Percentiles rank a stretch among this genome's conserved stretches.
phyloP scores from a whole-genome alignment of 2,797 vertebrate genomes.

The Poecilia gillii region DNA sequence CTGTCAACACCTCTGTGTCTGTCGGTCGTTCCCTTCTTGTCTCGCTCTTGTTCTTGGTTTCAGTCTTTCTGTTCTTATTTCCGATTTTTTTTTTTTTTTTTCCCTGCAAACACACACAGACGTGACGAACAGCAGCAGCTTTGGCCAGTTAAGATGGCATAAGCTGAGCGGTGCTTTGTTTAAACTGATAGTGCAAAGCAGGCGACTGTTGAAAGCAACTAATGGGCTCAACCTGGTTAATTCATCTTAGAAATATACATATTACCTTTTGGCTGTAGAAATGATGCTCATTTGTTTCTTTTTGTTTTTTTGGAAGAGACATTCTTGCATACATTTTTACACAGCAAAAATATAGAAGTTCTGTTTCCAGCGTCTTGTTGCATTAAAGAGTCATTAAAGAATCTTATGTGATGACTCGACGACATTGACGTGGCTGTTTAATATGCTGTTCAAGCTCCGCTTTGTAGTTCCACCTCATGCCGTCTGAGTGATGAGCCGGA shows the following conservation, averaged over 20 bases:
- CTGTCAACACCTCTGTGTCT: constrained; percentile 23
- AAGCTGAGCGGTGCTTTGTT: constrained; percentile 20
- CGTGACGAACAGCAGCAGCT: constrained; percentile 19
- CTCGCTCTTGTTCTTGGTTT: constrained; percentile 14
- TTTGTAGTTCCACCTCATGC: constrained; percentile 34
- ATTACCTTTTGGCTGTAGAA: constrained; percentile 17
- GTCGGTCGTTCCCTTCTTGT: constrained; percentile 14
- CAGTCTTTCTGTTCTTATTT: constrained; percentile 16
- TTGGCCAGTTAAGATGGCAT: constrained; percentile 40
- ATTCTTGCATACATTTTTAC: constrained; percentile 28
- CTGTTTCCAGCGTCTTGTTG: constrained; percentile 13
- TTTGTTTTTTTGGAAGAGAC: background rate
- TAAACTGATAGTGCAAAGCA: constrained; percentile 22
- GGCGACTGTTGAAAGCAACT: constrained; percentile 20
- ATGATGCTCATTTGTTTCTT: constrained; percentile 4
- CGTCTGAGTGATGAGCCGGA: constrained; percentile 33
- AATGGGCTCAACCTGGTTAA: constrained; percentile 25
- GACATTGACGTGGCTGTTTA: constrained; percentile 25
- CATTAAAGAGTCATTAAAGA: constrained; percentile 44
- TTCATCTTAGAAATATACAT: constrained; percentile 40
- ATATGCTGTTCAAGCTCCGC: constrained; percentile 23
- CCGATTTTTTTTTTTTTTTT: constrained; percentile 7
- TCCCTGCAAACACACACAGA: background rate
- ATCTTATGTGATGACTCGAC: constrained; percentile 30
- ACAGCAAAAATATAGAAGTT: constrained; percentile 16